Percentiles rank a stretch among this genome's conserved stretches.
phyloP scores from a whole-genome alignment of 1,140 invertebrate genomes.

The Brachionus angularis region DNA sequence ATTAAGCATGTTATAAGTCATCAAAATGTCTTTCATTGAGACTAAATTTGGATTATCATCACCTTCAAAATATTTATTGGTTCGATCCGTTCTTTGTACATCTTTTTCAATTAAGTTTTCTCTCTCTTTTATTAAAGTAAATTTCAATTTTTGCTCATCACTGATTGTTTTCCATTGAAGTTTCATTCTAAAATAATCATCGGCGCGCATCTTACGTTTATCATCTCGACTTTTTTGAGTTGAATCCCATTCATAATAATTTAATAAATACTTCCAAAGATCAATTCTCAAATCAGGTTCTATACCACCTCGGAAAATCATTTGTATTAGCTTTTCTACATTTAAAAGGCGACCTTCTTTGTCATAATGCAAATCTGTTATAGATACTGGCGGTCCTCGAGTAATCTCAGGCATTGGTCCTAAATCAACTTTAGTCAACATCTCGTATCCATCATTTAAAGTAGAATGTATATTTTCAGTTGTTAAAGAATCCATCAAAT shows the following conservation, averaged over 20 bases:
- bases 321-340: conserved; percentile 65
- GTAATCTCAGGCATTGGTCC: not conserved
- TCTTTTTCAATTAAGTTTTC: conserved; percentile 96
- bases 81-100: conserved; percentile 89
- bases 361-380: conserved; percentile 76
- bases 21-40: conserved; percentile 81
- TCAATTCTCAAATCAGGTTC: conserved; percentile 69
- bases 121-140: conserved; percentile 72
- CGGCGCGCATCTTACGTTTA: not conserved
- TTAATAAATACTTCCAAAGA: conserved; percentile 91
- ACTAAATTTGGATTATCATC: conserved; percentile 83
- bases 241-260: conserved; percentile 79
- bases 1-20: conserved; percentile 99
- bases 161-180: conserved; percentile 89
- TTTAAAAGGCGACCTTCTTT: conserved; percentile 65
- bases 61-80: conserved; percentile 80
- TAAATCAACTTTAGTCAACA: conserved; percentile 44
- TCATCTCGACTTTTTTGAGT: conserved; percentile 66
- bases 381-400: conserved; percentile 67
- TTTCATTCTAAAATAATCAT: conserved; percentile 83
- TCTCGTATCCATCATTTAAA: conserved; percentile 22
- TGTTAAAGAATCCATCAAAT: conserved; percentile 46
- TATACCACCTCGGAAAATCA: conserved; percentile 80
- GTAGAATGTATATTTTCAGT: conserved; percentile 11
- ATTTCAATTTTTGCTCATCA: conserved; percentile 69